These are phyloP conservation scores for Crocodylus rhombifer DNA, from an alignment of 2,797 vertebrate genomes.

Conservation along the genomic window DNA sequence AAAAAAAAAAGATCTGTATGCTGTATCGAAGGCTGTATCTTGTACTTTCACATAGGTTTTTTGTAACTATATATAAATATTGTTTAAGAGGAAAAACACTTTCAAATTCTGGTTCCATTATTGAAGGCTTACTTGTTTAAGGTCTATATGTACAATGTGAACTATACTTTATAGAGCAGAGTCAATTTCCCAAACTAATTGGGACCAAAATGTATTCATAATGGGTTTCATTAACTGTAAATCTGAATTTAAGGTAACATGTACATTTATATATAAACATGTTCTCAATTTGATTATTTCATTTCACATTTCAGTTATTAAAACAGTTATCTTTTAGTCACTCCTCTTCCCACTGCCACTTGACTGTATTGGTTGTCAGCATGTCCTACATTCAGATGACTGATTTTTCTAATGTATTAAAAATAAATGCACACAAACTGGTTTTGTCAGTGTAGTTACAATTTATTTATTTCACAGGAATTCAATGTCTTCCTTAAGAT, in stretches of 20 bases:
- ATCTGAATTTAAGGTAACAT: too few species aligned
- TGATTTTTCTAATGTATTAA: not conserved
- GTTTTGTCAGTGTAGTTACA: not conserved
- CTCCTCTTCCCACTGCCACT: not conserved
- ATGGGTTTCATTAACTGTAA: too few species aligned
- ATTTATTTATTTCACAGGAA: conserved; percentile 82
- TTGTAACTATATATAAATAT: rapidly evolving
- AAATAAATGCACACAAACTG: not conserved
- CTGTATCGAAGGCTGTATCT: not conserved
- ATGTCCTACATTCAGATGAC: too few species aligned
- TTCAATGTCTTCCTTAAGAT: conserved; percentile 92
- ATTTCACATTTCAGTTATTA: too few species aligned
- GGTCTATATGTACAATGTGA: not conserved
- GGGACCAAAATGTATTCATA: too few species aligned
- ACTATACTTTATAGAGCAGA: too few species aligned
- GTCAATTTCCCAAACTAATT: too few species aligned
- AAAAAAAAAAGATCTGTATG: too few species aligned
- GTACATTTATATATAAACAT: too few species aligned
- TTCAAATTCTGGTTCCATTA: not conserved
- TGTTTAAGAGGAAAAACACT: not conserved
- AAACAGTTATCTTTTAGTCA: not conserved
- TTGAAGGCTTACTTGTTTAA: not conserved
- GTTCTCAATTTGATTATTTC: not conserved
- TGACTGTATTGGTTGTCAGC: not conserved
- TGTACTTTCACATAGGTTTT: rapidly evolving